Conservation (phyloP, 2,888 invertebrate genomes). For the Tiliacea citrago region DNA sequence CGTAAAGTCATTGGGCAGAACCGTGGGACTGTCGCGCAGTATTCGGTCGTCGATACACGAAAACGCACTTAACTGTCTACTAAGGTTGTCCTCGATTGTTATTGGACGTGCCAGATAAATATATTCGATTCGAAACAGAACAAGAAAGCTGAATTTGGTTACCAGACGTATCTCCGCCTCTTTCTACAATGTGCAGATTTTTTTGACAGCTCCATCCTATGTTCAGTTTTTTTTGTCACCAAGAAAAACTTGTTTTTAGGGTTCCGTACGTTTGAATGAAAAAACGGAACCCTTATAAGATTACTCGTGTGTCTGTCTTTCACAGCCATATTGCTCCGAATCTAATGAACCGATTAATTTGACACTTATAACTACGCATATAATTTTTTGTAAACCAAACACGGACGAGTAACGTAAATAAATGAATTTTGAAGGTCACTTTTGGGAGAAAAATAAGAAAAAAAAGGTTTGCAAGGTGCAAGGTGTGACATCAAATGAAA, state of each 20-base stretch:
- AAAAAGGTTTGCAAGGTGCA: too few species aligned
- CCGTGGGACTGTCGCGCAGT: constrained; percentile 40
- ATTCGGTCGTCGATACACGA: constrained; percentile 46
- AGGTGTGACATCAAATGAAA: too few species aligned
- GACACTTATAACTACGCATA: too few species aligned
- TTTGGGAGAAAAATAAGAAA: too few species aligned
- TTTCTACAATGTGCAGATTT: not conserved
- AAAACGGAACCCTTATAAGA: too few species aligned
- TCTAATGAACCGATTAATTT: too few species aligned
- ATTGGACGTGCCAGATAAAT: constrained; percentile 34
- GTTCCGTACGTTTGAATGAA: too few species aligned
- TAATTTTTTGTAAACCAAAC: too few species aligned
- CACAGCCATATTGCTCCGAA: too few species aligned
- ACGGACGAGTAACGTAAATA: too few species aligned
- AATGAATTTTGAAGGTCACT: too few species aligned
- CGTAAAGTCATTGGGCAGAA: constrained; percentile 26
- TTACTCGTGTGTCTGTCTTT: too few species aligned
- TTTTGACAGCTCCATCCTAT: not conserved
- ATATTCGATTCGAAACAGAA: constrained; percentile 14
- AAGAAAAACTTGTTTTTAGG: not conserved
- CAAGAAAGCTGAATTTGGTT: constrained; percentile 6
- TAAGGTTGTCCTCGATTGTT: constrained; percentile 35
- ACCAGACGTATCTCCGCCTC: not conserved
- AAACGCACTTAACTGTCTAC: constrained; percentile 47
- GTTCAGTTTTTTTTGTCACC: not conserved